Conservation (phyloP, 2,113 vertebrate genomes). For the Phylloscopus whistleri region DNA sequence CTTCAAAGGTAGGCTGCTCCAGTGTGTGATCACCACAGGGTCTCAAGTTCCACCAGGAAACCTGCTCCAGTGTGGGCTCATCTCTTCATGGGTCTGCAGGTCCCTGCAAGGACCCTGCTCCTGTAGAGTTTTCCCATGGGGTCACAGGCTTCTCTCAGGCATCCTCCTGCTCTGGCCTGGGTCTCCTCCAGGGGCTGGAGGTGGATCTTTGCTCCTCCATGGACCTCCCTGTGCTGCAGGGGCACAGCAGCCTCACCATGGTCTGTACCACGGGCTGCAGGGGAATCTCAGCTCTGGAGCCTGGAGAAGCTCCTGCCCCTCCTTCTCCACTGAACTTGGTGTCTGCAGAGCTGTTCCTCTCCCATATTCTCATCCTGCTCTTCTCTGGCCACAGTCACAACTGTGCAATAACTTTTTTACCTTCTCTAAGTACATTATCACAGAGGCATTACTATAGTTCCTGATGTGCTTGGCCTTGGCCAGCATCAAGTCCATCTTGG, state of each 20-base stretch:
- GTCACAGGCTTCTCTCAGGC: background rate
- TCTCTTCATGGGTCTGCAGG: background rate
- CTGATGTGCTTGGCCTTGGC: background rate
- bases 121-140: too few species aligned
- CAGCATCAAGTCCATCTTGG: rapidly evolving
- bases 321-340: background rate
- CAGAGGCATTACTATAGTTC: background rate
- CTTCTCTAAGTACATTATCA: background rate
- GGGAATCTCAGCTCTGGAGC: background rate
- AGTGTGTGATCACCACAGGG: background rate
- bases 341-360: background rate
- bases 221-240: background rate
- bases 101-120: background rate
- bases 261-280: rapidly evolving
- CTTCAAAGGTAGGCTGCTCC: background rate
- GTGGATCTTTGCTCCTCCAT: background rate
- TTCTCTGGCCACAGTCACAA: background rate
- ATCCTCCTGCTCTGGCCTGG: rapidly evolving
- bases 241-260: background rate
- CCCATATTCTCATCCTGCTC: background rate
- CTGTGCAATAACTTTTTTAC: background rate
- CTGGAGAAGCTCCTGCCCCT: background rate
- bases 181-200: background rate
- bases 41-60: background rate
- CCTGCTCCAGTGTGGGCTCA: rapidly evolving